phyloP scores from a whole-genome alignment of 2,113 vertebrate species.

The Callocephalon fimbriatum region DNA sequence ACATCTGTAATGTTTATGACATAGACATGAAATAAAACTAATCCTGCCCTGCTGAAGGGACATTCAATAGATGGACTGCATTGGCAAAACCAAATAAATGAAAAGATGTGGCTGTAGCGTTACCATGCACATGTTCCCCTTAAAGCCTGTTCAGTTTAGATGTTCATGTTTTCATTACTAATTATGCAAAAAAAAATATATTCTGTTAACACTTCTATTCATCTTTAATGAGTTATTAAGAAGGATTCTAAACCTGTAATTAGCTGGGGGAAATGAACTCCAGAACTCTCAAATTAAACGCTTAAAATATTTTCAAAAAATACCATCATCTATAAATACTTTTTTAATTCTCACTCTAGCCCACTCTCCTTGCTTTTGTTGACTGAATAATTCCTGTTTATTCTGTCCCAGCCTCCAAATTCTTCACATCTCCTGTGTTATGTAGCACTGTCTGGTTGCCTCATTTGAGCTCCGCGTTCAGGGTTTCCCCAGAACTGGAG shows the following conservation, averaged over 20 bases:
- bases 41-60: not conserved
- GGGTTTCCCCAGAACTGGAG: not conserved
- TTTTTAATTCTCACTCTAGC: not conserved
- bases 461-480: not conserved
- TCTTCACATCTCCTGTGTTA: not conserved
- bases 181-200: not conserved
- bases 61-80: not conserved
- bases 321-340: not conserved
- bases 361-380: not conserved
- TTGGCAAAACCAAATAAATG: not conserved
- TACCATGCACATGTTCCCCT: not conserved
- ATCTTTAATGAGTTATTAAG: slow-evolving; percentile 30
- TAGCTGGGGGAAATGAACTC: slow-evolving; percentile 3
- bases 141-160: not conserved
- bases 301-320: slow-evolving; percentile 13
- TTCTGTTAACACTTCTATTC: slow-evolving; percentile 6
- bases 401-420: not conserved
- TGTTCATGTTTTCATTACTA: not conserved
- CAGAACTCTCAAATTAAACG: not conserved
- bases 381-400: not conserved
- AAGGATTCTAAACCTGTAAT: slow-evolving; percentile 13
- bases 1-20: not conserved
- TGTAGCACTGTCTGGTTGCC: not conserved
- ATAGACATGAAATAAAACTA: not conserved
- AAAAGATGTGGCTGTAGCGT: not conserved